A percentile compares a stretch with the other conserved stretches of the same genome.
Evolutionary conservation across 2,113 vertebrate species (phyloP).

Genomic region (Sarotherodon lohbergeri): DNA sequence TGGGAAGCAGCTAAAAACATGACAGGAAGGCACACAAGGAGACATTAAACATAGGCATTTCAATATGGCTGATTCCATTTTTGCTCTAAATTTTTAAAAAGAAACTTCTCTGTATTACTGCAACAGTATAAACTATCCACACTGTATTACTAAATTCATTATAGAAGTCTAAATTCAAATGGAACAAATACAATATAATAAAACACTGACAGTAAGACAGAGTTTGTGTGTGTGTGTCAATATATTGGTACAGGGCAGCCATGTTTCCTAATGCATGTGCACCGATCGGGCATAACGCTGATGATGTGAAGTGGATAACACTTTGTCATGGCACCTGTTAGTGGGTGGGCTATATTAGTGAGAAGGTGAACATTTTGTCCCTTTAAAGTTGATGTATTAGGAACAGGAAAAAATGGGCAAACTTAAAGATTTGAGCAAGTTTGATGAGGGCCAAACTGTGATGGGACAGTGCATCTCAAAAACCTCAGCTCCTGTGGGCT

Average conservation of each 20-base stretch:
- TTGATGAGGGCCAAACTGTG: not conserved
- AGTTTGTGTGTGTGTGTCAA: not conserved
- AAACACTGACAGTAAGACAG: not conserved
- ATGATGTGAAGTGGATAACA: not conserved
- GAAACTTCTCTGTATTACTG: rapidly evolving
- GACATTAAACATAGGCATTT: not conserved
- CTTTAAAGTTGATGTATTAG: rapidly evolving
- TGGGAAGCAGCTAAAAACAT: constrained; percentile 83
- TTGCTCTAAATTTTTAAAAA: not conserved
- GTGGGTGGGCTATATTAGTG: not conserved
- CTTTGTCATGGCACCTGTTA: not conserved
- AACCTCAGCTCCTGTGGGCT: not conserved
- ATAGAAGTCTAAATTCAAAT: rapidly evolving
- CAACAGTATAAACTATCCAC: not conserved
- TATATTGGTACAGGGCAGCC: not conserved
- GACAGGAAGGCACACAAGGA: not conserved
- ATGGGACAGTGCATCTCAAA: not conserved
- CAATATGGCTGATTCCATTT: not conserved
- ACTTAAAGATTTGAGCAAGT: not conserved
- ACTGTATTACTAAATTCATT: not conserved
- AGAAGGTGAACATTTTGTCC: rapidly evolving
- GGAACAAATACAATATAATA: not conserved
- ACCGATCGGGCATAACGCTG: not conserved
- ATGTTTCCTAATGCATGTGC: not conserved
- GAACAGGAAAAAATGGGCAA: not conserved